A percentile compares a stretch with the other conserved stretches of the same genome.
Conservation (phyloP, 2,888 invertebrate species). For the Trachelus stipa region DNA sequence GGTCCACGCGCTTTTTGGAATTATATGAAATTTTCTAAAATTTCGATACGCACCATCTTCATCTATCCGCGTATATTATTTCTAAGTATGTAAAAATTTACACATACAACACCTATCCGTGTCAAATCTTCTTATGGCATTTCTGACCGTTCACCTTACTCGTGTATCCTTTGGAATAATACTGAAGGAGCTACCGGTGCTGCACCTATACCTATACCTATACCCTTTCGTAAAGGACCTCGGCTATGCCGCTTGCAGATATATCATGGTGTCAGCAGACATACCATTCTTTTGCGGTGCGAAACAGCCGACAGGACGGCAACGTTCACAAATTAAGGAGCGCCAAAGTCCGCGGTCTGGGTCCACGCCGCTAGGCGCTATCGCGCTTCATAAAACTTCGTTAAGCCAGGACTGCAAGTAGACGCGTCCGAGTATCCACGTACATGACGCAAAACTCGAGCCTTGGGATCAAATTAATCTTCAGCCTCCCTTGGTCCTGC, state of each 20-base stretch:
- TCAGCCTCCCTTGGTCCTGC: not conserved
- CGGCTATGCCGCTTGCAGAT: slow-evolving; percentile 47
- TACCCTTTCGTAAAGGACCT: slow-evolving; percentile 32
- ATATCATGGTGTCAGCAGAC: slow-evolving; percentile 62
- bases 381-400: slow-evolving; percentile 65
- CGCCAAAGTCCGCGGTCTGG: slow-evolving; percentile 52
- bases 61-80: too few relatives aligned
- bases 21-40: not conserved
- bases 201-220: not conserved
- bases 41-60: not conserved
- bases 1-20: not conserved
- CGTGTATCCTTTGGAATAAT: not conserved
- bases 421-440: slow-evolving; percentile 11
- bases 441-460: not conserved
- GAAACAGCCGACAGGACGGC: slow-evolving; percentile 34
- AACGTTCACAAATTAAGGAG: slow-evolving; percentile 64
- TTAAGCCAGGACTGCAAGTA: slow-evolving; percentile 44
- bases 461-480: not conserved
- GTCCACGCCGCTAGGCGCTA: slow-evolving; percentile 50
- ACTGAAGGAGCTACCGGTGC: not conserved
- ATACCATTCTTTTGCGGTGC: slow-evolving; percentile 60
- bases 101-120: too few relatives aligned
- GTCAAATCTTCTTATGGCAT: not conserved
- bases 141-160: not conserved
- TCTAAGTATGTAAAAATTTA: too few relatives aligned